A percentile compares a stretch with the other conserved stretches of the same genome.
These are phyloP conservation scores for Chironomus riparius DNA, from an alignment of 2,888 invertebrate genomes.

Conservation along the genomic window DNA sequence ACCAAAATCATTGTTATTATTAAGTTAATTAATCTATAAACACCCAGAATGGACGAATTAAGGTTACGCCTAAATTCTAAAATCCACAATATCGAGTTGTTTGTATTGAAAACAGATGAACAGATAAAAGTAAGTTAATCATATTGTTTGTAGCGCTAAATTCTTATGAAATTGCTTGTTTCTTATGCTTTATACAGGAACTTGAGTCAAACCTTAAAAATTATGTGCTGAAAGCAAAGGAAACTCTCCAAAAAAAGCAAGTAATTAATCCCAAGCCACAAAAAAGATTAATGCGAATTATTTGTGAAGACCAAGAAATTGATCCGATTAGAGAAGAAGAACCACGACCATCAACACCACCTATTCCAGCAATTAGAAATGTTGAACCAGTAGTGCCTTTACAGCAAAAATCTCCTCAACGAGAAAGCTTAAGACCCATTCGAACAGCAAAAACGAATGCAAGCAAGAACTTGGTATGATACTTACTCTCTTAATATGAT, in stretches of 20 bases:
- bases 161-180: background rate
- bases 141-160: too few species aligned
- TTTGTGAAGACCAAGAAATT: background rate
- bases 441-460: slow-evolving; percentile 13
- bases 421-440: background rate
- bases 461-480: slow-evolving; percentile 5
- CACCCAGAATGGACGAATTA: background rate
- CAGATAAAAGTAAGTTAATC: background rate
- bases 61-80: background rate
- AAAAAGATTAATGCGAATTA: background rate
- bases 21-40: background rate
- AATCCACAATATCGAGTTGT: background rate
- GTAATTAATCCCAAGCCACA: slow-evolving; percentile 13
- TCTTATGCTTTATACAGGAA: background rate
- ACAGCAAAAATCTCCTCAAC: background rate
- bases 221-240: background rate
- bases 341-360: background rate
- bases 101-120: background rate
- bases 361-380: background rate
- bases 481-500: background rate
- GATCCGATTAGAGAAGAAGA: background rate
- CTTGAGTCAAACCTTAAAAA: background rate
- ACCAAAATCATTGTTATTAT: background rate
- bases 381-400: background rate
- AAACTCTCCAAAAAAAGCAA: background rate